Percentiles rank a stretch among this genome's conserved stretches.
Conservation (phyloP, 92 coral and sea anemone genomes). For the Paramuricea clavata region DNA sequence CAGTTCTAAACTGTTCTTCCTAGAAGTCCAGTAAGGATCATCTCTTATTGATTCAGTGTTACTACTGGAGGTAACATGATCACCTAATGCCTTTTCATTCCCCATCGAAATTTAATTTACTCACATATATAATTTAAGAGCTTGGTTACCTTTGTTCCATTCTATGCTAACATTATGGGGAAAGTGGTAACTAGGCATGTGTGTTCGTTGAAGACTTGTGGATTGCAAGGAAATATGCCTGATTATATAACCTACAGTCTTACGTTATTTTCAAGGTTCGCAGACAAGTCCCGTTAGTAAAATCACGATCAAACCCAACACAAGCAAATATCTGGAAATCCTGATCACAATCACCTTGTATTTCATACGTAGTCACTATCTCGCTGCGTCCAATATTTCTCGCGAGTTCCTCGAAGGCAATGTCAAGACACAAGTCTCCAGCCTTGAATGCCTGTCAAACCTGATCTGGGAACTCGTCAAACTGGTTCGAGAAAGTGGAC, state of each 20-base stretch:
- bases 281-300: constrained; percentile 12
- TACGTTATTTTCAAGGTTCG: background rate
- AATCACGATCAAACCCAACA: constrained; percentile 87
- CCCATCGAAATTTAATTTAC: no score
- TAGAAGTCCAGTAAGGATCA: no score
- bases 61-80: no score
- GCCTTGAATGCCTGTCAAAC: constrained; percentile 82
- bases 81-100: no score
- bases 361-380: constrained; percentile 94
- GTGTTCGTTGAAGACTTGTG: no score
- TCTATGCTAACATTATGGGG: no score
- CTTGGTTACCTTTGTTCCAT: no score
- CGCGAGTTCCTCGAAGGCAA: constrained; percentile 84
- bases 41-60: no score
- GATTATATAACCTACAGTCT: background rate
- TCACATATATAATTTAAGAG: no score
- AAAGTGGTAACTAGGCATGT: no score
- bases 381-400: constrained; percentile 70
- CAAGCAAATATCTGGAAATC: constrained; percentile 96
- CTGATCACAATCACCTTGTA: constrained; percentile 90
- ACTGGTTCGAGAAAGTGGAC: constrained; percentile 91
- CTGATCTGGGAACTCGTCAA: constrained; percentile 93
- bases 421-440: constrained; percentile 87
- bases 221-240: no score
- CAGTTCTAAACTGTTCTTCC: no score